Evolutionary conservation across 2,888 invertebrate species (phyloP).

Genomic region (Rhogogaster chlorosoma): DNA sequence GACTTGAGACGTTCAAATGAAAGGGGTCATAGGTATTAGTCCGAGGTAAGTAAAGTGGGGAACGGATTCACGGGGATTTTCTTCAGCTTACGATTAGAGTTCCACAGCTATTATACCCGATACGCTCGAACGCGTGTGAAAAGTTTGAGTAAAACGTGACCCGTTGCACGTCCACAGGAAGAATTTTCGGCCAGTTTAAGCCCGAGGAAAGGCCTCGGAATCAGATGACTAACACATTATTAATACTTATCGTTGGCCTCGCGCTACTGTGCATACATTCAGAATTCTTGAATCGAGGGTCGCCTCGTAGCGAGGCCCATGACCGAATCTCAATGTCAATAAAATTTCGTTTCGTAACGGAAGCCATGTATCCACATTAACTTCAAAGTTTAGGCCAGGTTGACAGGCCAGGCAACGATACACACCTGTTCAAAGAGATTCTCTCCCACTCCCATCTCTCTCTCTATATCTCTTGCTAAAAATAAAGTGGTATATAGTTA

Average conservation of each 20-base stretch:
- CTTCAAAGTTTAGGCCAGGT: background rate
- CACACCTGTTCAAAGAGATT: constrained; percentile 48
- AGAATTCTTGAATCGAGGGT: background rate
- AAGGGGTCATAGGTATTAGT: background rate
- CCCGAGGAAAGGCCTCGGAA: background rate
- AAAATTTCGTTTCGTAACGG: constrained; percentile 19
- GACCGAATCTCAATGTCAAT: constrained; percentile 50
- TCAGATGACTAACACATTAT: background rate
- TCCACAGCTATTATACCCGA: constrained; percentile 1
- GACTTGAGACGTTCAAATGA: background rate
- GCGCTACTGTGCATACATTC: background rate
- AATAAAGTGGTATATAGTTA: background rate
- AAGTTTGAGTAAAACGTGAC: background rate
- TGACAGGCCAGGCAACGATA: background rate
- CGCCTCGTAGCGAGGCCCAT: background rate
- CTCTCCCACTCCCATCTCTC: background rate
- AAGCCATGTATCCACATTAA: background rate
- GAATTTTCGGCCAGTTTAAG: background rate
- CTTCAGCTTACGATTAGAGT: background rate
- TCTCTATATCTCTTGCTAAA: constrained; percentile 1
- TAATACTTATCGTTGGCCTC: background rate
- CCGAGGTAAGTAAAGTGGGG: background rate
- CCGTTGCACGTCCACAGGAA: background rate
- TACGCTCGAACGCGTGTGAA: constrained; percentile 25
- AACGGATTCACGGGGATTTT: constrained; percentile 7